A percentile compares a stretch with the other conserved stretches of the same genome.
Conservation (phyloP, 2,113 vertebrate genomes). For the rat (Rattus norvegicus) region DNA sequence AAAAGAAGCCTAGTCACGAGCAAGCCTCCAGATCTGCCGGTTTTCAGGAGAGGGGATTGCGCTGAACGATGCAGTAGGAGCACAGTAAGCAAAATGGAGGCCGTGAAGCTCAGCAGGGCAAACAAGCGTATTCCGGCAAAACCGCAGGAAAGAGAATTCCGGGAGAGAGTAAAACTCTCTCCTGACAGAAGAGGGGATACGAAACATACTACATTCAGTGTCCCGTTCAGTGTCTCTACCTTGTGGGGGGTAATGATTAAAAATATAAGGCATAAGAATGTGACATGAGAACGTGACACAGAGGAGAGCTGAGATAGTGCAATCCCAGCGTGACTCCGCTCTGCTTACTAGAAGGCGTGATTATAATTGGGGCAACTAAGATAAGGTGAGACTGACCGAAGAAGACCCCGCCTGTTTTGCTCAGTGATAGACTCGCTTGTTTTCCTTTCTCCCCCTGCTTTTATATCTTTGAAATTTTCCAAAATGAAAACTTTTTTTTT, state of each 20-base stretch:
- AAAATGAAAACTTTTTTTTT: not conserved
- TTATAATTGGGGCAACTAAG: not conserved
- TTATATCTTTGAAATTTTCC: not conserved
- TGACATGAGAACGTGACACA: not conserved
- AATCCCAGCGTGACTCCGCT: not conserved
- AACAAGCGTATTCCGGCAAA: not conserved
- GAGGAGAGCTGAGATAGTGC: not conserved
- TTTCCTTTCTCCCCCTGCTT: not conserved
- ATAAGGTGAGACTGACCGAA: not conserved
- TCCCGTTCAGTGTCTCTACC: not conserved
- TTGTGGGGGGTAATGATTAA: not conserved
- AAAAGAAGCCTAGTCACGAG: not conserved
- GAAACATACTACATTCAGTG: not conserved
- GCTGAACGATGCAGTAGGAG: not conserved
- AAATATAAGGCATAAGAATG: not conserved
- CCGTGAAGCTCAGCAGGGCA: not conserved
- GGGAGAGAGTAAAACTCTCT: not conserved
- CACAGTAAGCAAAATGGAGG: not conserved
- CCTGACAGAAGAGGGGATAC: not conserved
- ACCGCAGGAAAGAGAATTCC: not conserved
- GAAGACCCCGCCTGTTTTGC: not conserved
- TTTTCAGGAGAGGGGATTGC: not conserved
- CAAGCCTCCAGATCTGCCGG: not conserved
- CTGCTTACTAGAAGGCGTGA: not conserved
- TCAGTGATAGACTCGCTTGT: not conserved